phyloP scores from a whole-genome alignment of 2,888 invertebrate species.

The Kuschelorhynchus macadamiae region DNA sequence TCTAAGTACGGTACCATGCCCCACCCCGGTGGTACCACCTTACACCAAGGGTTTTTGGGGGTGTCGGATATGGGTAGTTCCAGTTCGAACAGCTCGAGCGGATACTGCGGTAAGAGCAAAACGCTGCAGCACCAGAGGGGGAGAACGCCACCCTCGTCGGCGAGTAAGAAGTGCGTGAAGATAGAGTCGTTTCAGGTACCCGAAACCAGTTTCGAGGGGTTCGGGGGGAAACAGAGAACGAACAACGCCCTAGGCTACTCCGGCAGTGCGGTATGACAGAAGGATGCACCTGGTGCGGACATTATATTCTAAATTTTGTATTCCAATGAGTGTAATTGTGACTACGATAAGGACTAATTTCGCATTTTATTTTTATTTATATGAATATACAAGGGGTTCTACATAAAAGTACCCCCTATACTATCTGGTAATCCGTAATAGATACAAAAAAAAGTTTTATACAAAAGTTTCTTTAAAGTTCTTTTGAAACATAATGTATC shows the following conservation, averaged over 20 bases:
- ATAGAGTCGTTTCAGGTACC: slow-evolving; percentile 68
- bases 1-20: slow-evolving; percentile 67
- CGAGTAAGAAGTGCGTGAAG: slow-evolving; percentile 66
- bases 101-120: slow-evolving; percentile 65
- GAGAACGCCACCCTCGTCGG: slow-evolving; percentile 23
- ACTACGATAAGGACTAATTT: no score
- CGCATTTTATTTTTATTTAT: no score
- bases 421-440: no score
- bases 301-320: slow-evolving; percentile 43
- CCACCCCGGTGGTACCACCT: slow-evolving; percentile 62
- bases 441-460: no score
- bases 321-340: no score
- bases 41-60: slow-evolving; percentile 67
- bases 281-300: slow-evolving; percentile 44
- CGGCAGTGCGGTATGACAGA: slow-evolving; percentile 66
- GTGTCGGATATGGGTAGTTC: slow-evolving; percentile 66
- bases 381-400: no score
- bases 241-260: slow-evolving; percentile 63
- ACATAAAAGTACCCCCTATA: no score
- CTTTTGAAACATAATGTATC: no score
- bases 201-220: slow-evolving; percentile 62
- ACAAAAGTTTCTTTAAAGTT: no score
- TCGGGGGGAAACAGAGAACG: slow-evolving; percentile 59
- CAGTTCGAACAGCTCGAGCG: slow-evolving; percentile 65
- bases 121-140: slow-evolving; percentile 65